A percentile compares a stretch with the other conserved stretches of the same genome.
Evolutionary conservation across 2,113 vertebrate species (phyloP).

Genomic region (Podarcis cretensis): DNA sequence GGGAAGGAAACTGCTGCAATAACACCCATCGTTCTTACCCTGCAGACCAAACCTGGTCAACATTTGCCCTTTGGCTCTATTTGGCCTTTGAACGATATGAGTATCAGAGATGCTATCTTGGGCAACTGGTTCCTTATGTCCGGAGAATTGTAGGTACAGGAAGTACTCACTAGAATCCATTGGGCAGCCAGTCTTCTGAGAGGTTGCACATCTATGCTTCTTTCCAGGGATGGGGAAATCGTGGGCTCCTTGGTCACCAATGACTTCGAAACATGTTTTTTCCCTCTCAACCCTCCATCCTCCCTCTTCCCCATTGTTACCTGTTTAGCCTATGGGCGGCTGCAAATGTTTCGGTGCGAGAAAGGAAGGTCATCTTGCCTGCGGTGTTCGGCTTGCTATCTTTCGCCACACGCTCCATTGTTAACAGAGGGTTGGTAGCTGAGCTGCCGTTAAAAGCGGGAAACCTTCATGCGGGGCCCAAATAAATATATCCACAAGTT

Average conservation of each 20-base stretch:
- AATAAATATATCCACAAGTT: not conserved
- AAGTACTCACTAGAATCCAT: not conserved
- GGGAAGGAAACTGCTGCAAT: not conserved
- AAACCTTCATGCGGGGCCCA: not conserved
- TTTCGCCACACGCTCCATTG: not conserved
- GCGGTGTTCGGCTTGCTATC: not conserved
- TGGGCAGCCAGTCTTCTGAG: not conserved
- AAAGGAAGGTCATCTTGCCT: slow-evolving; percentile 4
- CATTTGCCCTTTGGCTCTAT: too few species aligned
- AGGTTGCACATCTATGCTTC: not conserved
- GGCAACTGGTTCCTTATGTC: not conserved
- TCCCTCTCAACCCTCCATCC: accelerated
- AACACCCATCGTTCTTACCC: not conserved
- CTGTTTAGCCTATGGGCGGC: slow-evolving; percentile 15
- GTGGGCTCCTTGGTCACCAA: too few species aligned
- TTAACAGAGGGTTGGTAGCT: too few species aligned
- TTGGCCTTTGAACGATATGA: not conserved
- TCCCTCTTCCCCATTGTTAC: not conserved
- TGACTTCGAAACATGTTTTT: accelerated
- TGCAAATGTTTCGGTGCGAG: slow-evolving; percentile 12
- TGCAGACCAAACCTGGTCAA: not conserved
- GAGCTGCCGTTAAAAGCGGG: not conserved
- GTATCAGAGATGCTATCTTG: not conserved
- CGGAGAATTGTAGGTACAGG: too few species aligned
- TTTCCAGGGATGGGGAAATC: not conserved